A percentile compares a stretch with the other conserved stretches of the same genome.
Conservation (phyloP, 2,888 invertebrate species). For the Trissolcus japonicus region DNA sequence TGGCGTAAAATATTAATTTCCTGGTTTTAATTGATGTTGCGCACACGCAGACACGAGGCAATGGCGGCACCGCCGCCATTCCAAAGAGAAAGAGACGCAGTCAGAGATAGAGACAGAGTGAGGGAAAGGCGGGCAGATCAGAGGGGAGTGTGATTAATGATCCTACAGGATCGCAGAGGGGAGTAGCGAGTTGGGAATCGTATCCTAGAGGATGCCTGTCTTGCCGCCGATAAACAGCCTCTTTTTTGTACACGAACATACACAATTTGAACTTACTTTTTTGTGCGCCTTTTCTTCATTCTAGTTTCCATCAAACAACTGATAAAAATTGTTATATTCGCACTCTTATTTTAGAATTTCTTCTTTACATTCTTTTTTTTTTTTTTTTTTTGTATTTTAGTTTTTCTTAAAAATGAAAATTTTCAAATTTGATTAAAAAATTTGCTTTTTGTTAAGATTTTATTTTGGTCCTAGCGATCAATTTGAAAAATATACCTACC, state of each 20-base stretch:
- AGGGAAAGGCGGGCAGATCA: slow-evolving; percentile 60
- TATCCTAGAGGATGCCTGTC: slow-evolving; percentile 71
- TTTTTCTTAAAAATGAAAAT: no score
- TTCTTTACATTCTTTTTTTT: no score
- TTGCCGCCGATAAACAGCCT: slow-evolving; percentile 63
- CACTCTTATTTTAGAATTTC: no score
- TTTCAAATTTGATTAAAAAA: no score
- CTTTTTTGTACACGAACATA: slow-evolving; percentile 47
- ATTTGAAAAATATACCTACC: no score
- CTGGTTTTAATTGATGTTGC: slow-evolving; percentile 75
- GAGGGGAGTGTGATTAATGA: slow-evolving; percentile 75
- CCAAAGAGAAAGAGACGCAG: slow-evolving; percentile 18
- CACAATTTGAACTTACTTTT: slow-evolving; percentile 55
- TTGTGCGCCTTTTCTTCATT: slow-evolving; percentile 14
- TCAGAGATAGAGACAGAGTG: slow-evolving; percentile 41
- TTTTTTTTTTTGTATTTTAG: no score
- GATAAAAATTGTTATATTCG: background rate
- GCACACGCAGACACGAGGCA: slow-evolving; percentile 70
- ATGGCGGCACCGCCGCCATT: slow-evolving; percentile 69
- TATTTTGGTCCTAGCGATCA: no score
- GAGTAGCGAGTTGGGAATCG: slow-evolving; percentile 55
- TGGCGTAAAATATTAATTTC: slow-evolving; percentile 71
- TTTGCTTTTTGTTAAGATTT: no score
- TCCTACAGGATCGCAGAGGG: slow-evolving; percentile 63
- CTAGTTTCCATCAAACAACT: slow-evolving; percentile 8